Percentiles rank a stretch among this genome's conserved stretches.
Conservation (phyloP, 1,140 invertebrate species). For the Atta cephalotes region DNA sequence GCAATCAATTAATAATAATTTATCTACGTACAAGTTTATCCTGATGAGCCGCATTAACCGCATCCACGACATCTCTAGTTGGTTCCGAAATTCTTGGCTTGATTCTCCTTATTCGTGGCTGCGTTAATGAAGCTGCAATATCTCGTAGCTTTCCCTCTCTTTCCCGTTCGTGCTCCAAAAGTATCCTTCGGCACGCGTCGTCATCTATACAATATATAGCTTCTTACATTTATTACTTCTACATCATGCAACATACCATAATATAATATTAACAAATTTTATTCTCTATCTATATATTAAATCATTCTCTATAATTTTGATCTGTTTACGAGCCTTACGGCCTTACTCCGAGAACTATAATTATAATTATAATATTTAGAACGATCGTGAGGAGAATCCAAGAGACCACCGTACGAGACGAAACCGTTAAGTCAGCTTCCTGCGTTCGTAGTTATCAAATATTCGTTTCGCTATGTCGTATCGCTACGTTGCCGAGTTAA, state of each 20-base stretch:
- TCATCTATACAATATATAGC: constrained; percentile 76
- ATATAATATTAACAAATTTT: not conserved
- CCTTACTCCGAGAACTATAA: not conserved
- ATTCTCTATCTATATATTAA: not conserved
- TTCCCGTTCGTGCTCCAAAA: constrained; percentile 88
- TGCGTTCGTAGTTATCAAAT: constrained; percentile 73
- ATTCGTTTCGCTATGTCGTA: constrained; percentile 59
- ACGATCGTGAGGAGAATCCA: not conserved
- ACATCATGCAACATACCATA: not conserved
- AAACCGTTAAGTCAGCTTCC: constrained; percentile 36
- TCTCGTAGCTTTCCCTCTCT: constrained; percentile 90
- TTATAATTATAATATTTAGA: constrained; percentile 53
- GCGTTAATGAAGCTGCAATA: constrained; percentile 91
- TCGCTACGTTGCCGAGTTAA: constrained; percentile 48
- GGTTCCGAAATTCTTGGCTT: constrained; percentile 84
- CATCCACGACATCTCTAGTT: constrained; percentile 85
- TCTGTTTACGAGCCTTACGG: not conserved
- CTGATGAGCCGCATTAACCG: constrained; percentile 81
- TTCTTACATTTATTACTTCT: not conserved
- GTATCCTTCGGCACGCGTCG: constrained; percentile 84
- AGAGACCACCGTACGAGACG: constrained; percentile 6
- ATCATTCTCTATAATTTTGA: constrained; percentile 2
- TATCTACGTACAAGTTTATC: constrained; percentile 85
- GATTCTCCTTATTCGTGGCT: constrained; percentile 86
- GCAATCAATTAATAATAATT: not conserved